Evolutionary conservation across 2,797 vertebrate genomes (phyloP), one percentile per base, ranked within the genome.

Genomic region (Spinus pinus): DNA sequence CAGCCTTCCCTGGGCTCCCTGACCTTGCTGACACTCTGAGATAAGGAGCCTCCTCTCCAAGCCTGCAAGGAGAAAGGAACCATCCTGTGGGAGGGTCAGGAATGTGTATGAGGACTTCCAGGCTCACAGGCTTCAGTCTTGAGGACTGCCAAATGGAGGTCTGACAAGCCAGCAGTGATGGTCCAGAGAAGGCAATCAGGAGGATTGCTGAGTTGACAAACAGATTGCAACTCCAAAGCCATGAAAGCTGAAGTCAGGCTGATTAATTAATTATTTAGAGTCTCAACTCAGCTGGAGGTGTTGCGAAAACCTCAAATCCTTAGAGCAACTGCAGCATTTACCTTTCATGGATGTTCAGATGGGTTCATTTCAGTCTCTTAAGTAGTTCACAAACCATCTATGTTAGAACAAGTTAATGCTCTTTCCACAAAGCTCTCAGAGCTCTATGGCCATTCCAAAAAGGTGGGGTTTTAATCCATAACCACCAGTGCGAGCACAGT

Each of bases 231-330:
- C n/a, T 47, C 35, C 51, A 62, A 84, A 82, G 70, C 58, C 37
- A 65, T 20, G 58, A 86, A 87, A 92, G 72, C 65, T 62, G 57
- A 78, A 95, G 46, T 69, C 86, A 91, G 49, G 50, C 23, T 86
- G 70, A 86, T 92, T 71, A 88, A 79, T 86, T 91, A 61, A 81
- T 81, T 94, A 94, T 74, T 95, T 73, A 89, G 10, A 30, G 46
- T 37, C 60, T 93, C 84, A 79, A 28, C 22, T 83, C 81, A 80
- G 54, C 19, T 94, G 86, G 67, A 65, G 65, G 67, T 79, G 31
- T 23, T 90, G 65, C 82, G 65, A 84, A 91, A 58, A 20, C 2
- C 25, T 49, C 71, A 86, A 87, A 74, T 86, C 84, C 86, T 92
- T 51, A 65, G 90, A 88, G 91, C 50, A 84, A 61, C 54, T 39